Evolutionary conservation across 2,797 vertebrate genomes (phyloP).

Genomic region (Sebastes nivosus): DNA sequence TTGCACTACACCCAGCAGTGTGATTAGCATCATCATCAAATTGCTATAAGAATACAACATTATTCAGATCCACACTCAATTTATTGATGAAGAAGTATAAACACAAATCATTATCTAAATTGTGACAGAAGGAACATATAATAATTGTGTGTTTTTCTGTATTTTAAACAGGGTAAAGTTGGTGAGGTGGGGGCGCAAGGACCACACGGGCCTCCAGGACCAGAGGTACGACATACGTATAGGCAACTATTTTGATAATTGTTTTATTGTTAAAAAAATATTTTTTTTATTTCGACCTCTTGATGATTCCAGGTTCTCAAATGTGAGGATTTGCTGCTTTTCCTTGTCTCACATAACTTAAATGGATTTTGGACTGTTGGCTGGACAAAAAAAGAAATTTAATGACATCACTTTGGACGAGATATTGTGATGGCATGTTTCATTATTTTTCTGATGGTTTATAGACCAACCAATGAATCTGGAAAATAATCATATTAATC

Average conservation of each 20-base stretch:
- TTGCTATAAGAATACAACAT: not conserved
- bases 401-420: not conserved
- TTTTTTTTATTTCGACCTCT: not conserved
- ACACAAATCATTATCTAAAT: no score
- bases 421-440: not conserved
- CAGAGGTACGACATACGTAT: slow-evolving; percentile 64
- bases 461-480: not conserved
- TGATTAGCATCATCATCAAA: not conserved
- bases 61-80: not conserved
- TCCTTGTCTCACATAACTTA: not conserved
- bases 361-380: not conserved
- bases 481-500: no score
- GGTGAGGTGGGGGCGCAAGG: slow-evolving; percentile 73
- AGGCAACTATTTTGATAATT: not conserved
- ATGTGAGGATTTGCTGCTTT: not conserved
- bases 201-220: slow-evolving; percentile 74
- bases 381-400: not conserved
- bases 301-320: not conserved
- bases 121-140: not conserved
- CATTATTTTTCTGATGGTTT: not conserved
- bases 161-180: slow-evolving; percentile 63
- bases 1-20: not conserved
- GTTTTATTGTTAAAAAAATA: not conserved
- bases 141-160: not conserved
- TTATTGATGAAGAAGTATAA: not conserved